These are phyloP conservation scores for Kuschelorhynchus macadamiae DNA, from an alignment of 2,888 invertebrate genomes.

Conservation along the genomic window DNA sequence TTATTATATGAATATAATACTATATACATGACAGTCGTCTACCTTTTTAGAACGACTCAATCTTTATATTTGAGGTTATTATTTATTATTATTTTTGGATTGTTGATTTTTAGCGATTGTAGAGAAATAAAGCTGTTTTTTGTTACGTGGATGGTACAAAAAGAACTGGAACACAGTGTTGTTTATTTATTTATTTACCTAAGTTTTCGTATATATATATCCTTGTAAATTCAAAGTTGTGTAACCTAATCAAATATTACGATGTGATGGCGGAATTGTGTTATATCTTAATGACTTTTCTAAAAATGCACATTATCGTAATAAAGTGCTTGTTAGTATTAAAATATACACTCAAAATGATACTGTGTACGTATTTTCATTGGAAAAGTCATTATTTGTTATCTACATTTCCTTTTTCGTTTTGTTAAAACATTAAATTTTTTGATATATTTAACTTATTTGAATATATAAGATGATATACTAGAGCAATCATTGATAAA, in stretches of 20 bases:
- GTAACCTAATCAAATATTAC: neutral
- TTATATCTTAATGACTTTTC: neutral
- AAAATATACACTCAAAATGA: no score
- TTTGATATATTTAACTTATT: neutral
- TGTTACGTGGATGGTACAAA: constrained; percentile 39
- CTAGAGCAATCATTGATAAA: neutral
- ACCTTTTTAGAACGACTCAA: constrained; percentile 25
- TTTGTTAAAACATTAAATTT: neutral
- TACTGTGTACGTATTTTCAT: no score
- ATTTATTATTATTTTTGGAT: constrained; percentile 45
- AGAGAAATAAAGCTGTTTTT: constrained; percentile 37
- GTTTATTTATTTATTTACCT: constrained; percentile 12
- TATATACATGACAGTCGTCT: constrained; percentile 32
- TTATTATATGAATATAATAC: constrained; percentile 29
- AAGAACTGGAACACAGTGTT: constrained; percentile 23
- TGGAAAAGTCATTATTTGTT: no score
- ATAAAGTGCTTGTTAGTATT: no score
- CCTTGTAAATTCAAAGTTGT: neutral
- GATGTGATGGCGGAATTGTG: neutral
- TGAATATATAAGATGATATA: neutral
- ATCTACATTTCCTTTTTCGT: no score
- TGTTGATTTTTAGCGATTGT: constrained; percentile 40
- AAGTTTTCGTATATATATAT: neutral
- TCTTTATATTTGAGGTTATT: constrained; percentile 38
- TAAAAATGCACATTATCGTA: neutral